Evolutionary conservation across 2,888 invertebrate genomes (phyloP), one percentile per base, ranked within the genome.

Genomic region (Dolichopus griseipennis): DNA sequence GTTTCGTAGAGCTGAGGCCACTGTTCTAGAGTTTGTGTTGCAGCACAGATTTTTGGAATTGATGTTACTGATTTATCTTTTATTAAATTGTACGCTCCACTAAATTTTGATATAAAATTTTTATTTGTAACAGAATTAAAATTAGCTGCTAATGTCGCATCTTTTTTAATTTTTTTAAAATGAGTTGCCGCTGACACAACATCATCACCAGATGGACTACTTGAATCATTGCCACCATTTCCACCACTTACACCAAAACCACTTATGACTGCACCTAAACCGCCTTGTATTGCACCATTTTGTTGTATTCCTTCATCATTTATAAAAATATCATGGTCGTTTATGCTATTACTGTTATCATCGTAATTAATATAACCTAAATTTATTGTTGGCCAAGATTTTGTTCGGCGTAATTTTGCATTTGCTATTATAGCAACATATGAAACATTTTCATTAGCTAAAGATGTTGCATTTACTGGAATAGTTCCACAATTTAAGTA

Each of bases 1-100:
- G 89, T 88, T 77, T 92, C 92, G 78, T 92, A 92, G 64, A 88
- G 87, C 78, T 84, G 84, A 66, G 89, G 88, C 85, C 88, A 87
- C 72, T 85, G 80, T 76, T 89, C 88, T 67, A 88, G 84, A 15
- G 92, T 92, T 80, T 92, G 92, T 0, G 88, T 87, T 41, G 80
- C 79, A 10, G 75, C 73, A 20, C 70, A 71, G 15, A 69, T 71
- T 15, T 72, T 72, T n/a, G 69, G 68, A 61, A 70, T 69, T 3
- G 70, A 66, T 18, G 15, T 52, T n/a, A 52, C 18, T 37, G 21
- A 66, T 65, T 20, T 67, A 52, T 18, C 64, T 52, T 37, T 68
- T 66, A 34, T 71, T 68, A 10, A 33, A 34, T 5, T 61, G 8
- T 34, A 12, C 1, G 22, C 22, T 10, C 62, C 62, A 10, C 22